Base-by-base conservation (phyloP, 2,797 vertebrate species). In the Eospalax fontanierii region DNA sequence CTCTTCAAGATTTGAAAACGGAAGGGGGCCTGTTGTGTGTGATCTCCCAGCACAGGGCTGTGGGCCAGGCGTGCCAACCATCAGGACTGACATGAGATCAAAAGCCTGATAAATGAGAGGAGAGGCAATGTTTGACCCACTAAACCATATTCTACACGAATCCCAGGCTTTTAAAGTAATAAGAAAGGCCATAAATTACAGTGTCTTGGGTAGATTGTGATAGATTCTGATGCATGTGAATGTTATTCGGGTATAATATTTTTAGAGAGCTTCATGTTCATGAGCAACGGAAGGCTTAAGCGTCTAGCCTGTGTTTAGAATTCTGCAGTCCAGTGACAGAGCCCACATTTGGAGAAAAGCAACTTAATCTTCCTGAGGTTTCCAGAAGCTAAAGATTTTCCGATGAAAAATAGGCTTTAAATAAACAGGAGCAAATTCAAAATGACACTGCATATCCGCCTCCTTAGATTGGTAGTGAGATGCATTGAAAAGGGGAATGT, bases 51-150 rank as follows among this genome's bases (percentile, higher is more conserved):
- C 97, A 96, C 98, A 97, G 97, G 95, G 98, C 98, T 99, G 99
- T 94, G 98, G 98, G 98, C 98, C 98, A 94, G 98, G 98, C 98
- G 98, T 98, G 99, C 98, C 98, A 98, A 98, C 96, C 79, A 98
- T 98, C 97, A 97, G 98, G 98, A 98, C 98, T 99, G 99, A 99
- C 99, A 98, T 96, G 98, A 99, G 99, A 99, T 99, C 99, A 99
- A 99, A 99, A 99, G 99, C 97, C 98, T 99, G 99, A 99, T 99
- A 99, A 98, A 99, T 99, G 99, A 99, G 99, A 99, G 99, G 98
- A 99, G 99, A 99, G 99, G 99, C 98, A 98, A 98, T 98, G 99
- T 98, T 99, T 99, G 99, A 99, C 99, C 99, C 99, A 98, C 98
- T 98, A 98, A 97, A 97, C 97, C 97, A 95, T 98, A 98, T 98